Base-by-base conservation (phyloP, 2,797 vertebrate species). In the Atherinosoma microstoma region DNA sequence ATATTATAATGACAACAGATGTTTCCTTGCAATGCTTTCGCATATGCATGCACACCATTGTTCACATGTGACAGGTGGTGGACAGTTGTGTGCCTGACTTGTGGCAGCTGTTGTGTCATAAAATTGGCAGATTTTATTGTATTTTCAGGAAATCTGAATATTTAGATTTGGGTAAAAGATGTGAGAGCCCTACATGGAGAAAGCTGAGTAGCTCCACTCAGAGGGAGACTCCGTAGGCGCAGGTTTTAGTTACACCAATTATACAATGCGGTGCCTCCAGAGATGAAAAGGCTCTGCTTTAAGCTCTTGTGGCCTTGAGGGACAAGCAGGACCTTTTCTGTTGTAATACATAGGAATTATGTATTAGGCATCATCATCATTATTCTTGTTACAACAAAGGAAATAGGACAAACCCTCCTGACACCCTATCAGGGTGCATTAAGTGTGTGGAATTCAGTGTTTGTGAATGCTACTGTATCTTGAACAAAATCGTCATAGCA, bases 321-420 rank as follows among this genome's bases (percentile, higher is more conserved):
- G 89, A 91, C 89, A 88, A 90, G 87, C 86, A 62, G 62, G 82
- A 70, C 66, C 72, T 82, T 90, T 88, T 84, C 84, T 84, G 85
- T 82, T 83, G 84, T 85, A 86, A 84, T 83, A 89, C 85, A 87
- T 80, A 84, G 59, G 90, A 90, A 89, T 91, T 91, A 89, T 92
- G 89, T 79, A 89, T 93, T 85, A 90, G 84, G 67, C 83, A 69
- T 86, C 84, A 87, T 91, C 84, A 88, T 90, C 84, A 91, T 89
- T 90, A 90, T 91, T 87, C 86, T 79, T 62, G 35, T 34, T 61
- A 66, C 75, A 69, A 91, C 87, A 91, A 90, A 86, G 58, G 87
- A 45, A 34, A 69, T 59, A 45, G 83, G 80, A 92, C 87, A 91
- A 92, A 91, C 82, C 84, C 77, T 88, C 86, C 75, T 69, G 83